These are phyloP conservation scores for Mercenaria mercenaria DNA, from an alignment of 1,140 invertebrate genomes.

Conservation along the genomic window DNA sequence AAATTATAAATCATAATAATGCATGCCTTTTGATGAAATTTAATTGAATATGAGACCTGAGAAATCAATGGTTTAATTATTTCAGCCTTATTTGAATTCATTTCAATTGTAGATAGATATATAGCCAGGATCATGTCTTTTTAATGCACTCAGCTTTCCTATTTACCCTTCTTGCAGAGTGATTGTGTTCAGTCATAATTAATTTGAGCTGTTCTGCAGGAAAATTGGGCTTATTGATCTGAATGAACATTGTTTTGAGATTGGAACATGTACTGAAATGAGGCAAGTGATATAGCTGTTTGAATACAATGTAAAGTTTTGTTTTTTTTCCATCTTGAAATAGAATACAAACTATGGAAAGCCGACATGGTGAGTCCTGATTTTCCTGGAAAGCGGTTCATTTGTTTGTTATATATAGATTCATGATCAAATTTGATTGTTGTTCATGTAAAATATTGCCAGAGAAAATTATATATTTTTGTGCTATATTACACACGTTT, in stretches of 20 bases:
- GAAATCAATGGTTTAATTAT: no score
- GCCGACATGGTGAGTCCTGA: not conserved
- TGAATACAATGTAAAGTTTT: no score
- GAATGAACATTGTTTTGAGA: no score
- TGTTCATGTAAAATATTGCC: not conserved
- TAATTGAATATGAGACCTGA: no score
- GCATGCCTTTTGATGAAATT: no score
- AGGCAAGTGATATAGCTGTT: no score
- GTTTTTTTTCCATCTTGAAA: no score
- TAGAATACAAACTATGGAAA: no score
- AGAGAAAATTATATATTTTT: constrained; percentile 34
- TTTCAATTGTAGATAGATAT: not conserved
- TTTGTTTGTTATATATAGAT: not conserved
- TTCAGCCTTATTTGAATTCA: not conserved
- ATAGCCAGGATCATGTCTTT: not conserved
- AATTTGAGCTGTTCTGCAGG: not conserved
- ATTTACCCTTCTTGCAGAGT: constrained; percentile 20
- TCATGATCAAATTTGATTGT: constrained; percentile 4
- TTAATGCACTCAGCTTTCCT: not conserved
- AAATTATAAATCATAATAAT: no score
- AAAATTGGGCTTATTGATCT: not conserved
- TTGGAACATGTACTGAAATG: no score
- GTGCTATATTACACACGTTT: constrained; percentile 13
- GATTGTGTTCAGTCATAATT: constrained; percentile 37
- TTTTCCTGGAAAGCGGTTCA: not conserved